Conservation (phyloP, 1,140 invertebrate genomes). For the Neodiprion fabricii region DNA sequence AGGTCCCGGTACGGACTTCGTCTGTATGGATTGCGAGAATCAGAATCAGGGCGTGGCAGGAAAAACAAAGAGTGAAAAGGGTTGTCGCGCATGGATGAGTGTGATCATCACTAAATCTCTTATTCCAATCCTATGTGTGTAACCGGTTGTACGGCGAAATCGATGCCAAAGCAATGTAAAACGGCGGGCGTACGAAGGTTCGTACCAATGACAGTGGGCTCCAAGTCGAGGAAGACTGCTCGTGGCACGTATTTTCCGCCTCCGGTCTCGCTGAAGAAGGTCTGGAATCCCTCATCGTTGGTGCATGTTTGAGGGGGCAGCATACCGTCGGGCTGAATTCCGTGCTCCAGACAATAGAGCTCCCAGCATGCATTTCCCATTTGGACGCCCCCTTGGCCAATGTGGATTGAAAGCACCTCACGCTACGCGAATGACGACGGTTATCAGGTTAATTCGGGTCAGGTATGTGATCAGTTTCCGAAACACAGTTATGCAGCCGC, state of each 20-base stretch:
- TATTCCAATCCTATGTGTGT: background rate
- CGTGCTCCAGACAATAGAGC: conserved; percentile 77
- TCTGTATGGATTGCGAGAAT: conserved; percentile 45
- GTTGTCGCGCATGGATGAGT: too few species aligned
- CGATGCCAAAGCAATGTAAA: background rate
- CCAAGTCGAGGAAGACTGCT: conserved; percentile 81
- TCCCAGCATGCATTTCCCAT: conserved; percentile 76
- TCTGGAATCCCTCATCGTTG: conserved; percentile 67
- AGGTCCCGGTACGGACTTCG: conserved; percentile 72
- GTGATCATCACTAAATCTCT: too few species aligned
- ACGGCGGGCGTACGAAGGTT: conserved; percentile 6
- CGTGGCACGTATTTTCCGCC: conserved; percentile 77
- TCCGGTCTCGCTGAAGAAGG: conserved; percentile 73
- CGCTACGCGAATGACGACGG: conserved; percentile 29
- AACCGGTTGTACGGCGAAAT: background rate
- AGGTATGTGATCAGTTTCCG: background rate
- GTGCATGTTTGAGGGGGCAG: conserved; percentile 43
- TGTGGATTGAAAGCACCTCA: conserved; percentile 67
- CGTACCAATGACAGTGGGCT: conserved; percentile 74
- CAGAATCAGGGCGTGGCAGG: background rate
- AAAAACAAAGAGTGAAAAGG: background rate
- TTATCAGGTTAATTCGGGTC: conserved; percentile 5
- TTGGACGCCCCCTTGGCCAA: conserved; percentile 79
- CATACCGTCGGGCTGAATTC: conserved; percentile 71
- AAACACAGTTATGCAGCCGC: too few species aligned